Conservation (phyloP, 2,888 invertebrate species). For the Mongoloraphidia duomilia region DNA sequence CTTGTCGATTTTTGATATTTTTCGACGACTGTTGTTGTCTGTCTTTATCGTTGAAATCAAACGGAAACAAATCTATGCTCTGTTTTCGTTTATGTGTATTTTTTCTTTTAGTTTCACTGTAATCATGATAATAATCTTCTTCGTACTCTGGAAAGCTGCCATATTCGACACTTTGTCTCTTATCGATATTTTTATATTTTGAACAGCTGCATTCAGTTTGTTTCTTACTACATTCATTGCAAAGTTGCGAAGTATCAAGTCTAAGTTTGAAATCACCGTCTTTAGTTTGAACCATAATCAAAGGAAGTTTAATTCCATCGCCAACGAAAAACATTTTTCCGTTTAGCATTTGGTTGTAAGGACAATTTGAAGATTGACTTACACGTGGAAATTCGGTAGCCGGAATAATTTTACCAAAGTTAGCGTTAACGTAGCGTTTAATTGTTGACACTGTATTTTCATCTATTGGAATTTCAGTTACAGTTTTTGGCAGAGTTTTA, state of each 20-base stretch:
- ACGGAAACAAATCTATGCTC: too few species aligned
- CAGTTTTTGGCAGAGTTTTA: not conserved
- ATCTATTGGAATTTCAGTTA: conserved; percentile 1
- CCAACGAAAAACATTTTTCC: conserved; percentile 23
- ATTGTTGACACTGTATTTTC: not conserved
- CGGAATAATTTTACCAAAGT: conserved; percentile 1
- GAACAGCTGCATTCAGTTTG: not conserved
- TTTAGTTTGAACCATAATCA: conserved; percentile 22
- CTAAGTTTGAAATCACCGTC: conserved; percentile 26
- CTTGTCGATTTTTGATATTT: too few species aligned
- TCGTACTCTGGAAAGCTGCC: not conserved
- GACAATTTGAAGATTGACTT: too few species aligned
- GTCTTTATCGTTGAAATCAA: too few species aligned
- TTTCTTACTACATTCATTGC: conserved; percentile 13
- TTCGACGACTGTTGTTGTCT: too few species aligned
- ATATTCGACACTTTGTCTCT: not conserved
- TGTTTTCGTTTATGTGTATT: too few species aligned
- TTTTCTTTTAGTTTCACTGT: not conserved
- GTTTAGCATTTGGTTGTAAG: conserved; percentile 5
- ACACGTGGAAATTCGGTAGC: not conserved
- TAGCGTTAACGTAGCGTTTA: not conserved
- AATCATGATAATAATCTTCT: not conserved
- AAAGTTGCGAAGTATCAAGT: conserved; percentile 26
- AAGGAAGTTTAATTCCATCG: conserved; percentile 26
- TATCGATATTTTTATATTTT: not conserved